phyloP scores from a whole-genome alignment of 2,113 vertebrate species.

The Syngnathus floridae region DNA sequence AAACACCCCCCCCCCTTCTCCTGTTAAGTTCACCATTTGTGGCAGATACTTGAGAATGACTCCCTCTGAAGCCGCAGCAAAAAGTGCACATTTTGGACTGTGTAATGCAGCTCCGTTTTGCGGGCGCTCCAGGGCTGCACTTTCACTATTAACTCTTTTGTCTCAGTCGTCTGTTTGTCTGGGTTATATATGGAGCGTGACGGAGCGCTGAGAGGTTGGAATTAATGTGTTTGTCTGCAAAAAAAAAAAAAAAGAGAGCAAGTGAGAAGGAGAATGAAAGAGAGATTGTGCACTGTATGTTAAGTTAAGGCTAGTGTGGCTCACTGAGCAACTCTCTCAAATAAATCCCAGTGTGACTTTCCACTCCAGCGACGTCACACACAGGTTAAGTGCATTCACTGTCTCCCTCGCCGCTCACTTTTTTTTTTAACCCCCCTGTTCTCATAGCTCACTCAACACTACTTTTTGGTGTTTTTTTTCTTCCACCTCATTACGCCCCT shows the following conservation, averaged over 20 bases:
- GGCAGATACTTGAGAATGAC: neutral
- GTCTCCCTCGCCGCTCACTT: conserved; percentile 4
- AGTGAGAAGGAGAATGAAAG: neutral
- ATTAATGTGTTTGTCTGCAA: conserved; percentile 22
- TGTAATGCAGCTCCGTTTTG: conserved; percentile 30
- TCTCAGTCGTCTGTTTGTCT: conserved; percentile 28
- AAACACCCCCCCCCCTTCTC: conserved; percentile 9
- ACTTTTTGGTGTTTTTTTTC: conserved; percentile 39
- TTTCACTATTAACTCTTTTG: conserved; percentile 43
- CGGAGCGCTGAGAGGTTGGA: conserved; percentile 38
- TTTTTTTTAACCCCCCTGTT: neutral
- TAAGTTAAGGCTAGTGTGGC: conserved; percentile 14
- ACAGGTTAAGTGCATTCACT: conserved; percentile 23
- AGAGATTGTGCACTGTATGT: conserved; percentile 13
- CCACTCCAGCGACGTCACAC: conserved; percentile 51
- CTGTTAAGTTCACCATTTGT: neutral
- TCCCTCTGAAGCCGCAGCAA: neutral
- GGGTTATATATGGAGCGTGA: conserved; percentile 29
- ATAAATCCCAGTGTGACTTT: conserved; percentile 32
- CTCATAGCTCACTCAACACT: conserved; percentile 27
- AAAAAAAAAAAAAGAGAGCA: neutral
- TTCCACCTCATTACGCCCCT: conserved; percentile 32
- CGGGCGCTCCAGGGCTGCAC: conserved; percentile 27
- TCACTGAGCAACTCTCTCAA: conserved; percentile 9
- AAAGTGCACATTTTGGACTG: conserved; percentile 17